Evolutionary conservation across 2,797 vertebrate species (phyloP).

Genomic region (Allobates femoralis): DNA sequence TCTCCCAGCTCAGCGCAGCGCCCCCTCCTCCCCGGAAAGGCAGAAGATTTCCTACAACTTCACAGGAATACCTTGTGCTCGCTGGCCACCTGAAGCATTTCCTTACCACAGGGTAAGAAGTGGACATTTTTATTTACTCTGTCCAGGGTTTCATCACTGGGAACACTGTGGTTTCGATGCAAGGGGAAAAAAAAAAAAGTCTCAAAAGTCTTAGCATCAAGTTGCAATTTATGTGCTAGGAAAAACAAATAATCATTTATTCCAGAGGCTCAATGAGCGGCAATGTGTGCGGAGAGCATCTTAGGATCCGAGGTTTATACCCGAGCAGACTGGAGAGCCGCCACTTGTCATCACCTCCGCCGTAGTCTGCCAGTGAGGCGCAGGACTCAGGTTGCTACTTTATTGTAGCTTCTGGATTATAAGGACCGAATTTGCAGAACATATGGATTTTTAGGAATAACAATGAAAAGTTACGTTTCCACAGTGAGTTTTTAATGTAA

Average conservation of each 20-base stretch:
- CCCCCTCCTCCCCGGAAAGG: slow-evolving; percentile 19
- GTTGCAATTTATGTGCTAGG: slow-evolving; percentile 42
- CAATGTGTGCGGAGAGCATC: slow-evolving; percentile 20
- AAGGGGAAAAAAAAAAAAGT: not conserved
- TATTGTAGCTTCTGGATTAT: not conserved
- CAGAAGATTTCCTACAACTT: slow-evolving; percentile 22
- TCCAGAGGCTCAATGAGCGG: slow-evolving; percentile 6
- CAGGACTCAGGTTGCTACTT: not conserved
- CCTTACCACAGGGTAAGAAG: not conserved
- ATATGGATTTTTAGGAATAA: too few relatives aligned
- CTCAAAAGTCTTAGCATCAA: not conserved
- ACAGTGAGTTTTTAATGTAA: too few relatives aligned
- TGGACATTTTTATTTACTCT: slow-evolving; percentile 11
- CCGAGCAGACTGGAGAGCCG: not conserved
- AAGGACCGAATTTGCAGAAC: not conserved
- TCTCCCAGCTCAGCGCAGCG: slow-evolving; percentile 11
- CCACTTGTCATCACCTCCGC: not conserved
- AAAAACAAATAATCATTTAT: slow-evolving; percentile 48
- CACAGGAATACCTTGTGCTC: slow-evolving; percentile 38
- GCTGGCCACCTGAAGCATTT: slow-evolving; percentile 14
- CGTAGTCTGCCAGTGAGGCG: not conserved
- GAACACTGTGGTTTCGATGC: slow-evolving; percentile 42
- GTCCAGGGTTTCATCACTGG: slow-evolving; percentile 22
- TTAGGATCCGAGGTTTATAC: not conserved
- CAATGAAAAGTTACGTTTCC: too few relatives aligned